Base-by-base conservation (phyloP, 2,888 invertebrate species). In the Thera obeliscata region DNA sequence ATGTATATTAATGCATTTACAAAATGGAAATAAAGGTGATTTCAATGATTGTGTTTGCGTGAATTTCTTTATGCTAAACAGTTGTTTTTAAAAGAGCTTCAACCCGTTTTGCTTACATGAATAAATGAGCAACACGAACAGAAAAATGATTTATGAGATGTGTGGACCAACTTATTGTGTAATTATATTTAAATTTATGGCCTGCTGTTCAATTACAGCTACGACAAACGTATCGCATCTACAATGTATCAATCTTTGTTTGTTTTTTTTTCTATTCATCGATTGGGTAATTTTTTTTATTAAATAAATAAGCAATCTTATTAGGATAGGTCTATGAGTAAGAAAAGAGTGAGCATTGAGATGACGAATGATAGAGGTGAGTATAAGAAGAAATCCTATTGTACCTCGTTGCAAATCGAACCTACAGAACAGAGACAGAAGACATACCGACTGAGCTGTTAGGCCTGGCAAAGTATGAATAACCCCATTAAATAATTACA, bases 101-200 rank as follows among this genome's bases (percentile, higher is more conserved):
- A 54, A 5, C 56, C 38, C 52, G 56, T 60, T 65, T 62, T 50
- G 66, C 60, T 41, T 55, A 35, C 48, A 50, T 69, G 65, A 65
- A 69, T 69, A 69, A 69, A 66, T 63, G 63, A 62, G 54, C 63
- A 48, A 63, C 63, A 59, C 48, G 62, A 58, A 58, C 46, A 54
- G 61, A 43, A 49, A 68, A 69, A 63, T 69, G 62, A 66, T 69
- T 69, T 66, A 69, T 66, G 59, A 43, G 61, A 63, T 63, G 69
- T 54, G 6, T 62, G 49, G 61, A 54, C 41, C 63, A 56, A 61
- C 54, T 41, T 54, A 46, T 59, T 61, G 62, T 65, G 58, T 56
- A 62, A 52, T 46, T 46, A 46, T 46, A 2, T 7, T 46, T 9
- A 2, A 7, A 46, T 5, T 46, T 46, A 46, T 9, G 43, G 43